phyloP scores from a whole-genome alignment of 2,888 invertebrate species.

The Himalopsyche kuldschensis region DNA sequence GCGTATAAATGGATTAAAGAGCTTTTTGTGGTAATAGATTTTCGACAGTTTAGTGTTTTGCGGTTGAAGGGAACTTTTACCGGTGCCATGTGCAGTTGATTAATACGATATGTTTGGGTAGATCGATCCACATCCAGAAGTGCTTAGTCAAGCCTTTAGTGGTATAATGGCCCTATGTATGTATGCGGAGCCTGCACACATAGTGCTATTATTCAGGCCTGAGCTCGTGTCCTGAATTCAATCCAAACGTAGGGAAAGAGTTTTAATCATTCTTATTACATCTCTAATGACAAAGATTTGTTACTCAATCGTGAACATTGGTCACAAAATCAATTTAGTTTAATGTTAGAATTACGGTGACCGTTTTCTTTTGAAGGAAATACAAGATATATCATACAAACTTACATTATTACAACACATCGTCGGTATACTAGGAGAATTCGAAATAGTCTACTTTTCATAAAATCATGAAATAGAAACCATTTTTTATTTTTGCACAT shows the following conservation, averaged over 20 bases:
- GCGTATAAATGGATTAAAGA: no score
- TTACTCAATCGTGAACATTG: background rate
- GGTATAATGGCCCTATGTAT: background rate
- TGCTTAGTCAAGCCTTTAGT: background rate
- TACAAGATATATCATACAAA: no score
- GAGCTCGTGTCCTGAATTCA: background rate
- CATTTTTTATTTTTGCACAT: no score
- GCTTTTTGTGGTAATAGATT: background rate
- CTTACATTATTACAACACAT: no score
- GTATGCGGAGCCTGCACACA: background rate
- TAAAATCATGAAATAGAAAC: no score
- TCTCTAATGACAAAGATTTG: background rate
- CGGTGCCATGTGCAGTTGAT: slow-evolving; percentile 26
- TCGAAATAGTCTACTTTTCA: no score
- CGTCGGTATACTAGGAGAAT: no score
- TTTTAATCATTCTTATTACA: background rate
- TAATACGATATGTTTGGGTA: slow-evolving; percentile 11
- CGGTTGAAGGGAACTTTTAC: slow-evolving; percentile 11
- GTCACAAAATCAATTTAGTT: no score
- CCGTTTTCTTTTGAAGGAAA: no score
- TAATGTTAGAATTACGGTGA: no score
- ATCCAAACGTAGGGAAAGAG: background rate
- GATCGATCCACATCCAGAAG: background rate
- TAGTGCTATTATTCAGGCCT: no score
- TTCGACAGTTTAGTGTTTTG: background rate